Evolutionary conservation across 2,797 vertebrate genomes (phyloP).

Genomic region (Tokudaia tokunoshimensis): DNA sequence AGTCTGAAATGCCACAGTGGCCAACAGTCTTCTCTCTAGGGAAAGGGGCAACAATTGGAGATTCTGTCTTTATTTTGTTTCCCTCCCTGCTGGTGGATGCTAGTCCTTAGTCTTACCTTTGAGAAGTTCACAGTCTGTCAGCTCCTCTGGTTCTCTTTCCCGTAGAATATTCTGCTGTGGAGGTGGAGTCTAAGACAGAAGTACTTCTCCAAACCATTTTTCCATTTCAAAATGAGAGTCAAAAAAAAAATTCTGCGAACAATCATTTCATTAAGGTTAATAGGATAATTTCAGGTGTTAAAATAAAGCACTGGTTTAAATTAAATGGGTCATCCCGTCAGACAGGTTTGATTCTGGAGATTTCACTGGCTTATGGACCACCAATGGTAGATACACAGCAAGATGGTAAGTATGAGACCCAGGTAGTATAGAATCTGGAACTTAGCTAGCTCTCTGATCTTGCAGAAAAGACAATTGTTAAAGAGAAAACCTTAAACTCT

Average conservation of each 20-base stretch:
- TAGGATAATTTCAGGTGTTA: conserved; percentile 35
- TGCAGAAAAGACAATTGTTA: conserved; percentile 35
- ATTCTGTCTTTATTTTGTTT: not conserved
- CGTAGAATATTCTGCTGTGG: not conserved
- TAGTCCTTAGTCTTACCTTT: not conserved
- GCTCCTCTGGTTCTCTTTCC: conserved; percentile 66
- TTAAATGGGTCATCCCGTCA: not conserved
- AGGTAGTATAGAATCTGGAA: conserved; percentile 23
- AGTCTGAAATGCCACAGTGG: not conserved
- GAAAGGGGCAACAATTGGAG: not conserved
- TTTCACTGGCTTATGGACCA: not conserved
- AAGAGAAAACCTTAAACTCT: conserved; percentile 43
- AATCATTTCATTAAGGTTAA: conserved; percentile 37
- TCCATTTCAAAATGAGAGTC: conserved; percentile 61
- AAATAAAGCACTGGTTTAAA: conserved; percentile 52
- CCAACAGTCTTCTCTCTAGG: conserved; percentile 18
- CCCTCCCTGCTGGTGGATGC: not conserved
- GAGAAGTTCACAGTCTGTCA: not conserved
- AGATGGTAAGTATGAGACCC: not conserved
- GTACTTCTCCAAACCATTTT: conserved; percentile 78
- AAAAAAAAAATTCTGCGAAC: not conserved
- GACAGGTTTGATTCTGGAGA: not conserved
- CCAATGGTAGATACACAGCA: not conserved
- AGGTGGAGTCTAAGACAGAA: not conserved
- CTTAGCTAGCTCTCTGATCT: conserved; percentile 22